Base-by-base conservation (phyloP, 2,797 vertebrate genomes). In the Sparus aurata region DNA sequence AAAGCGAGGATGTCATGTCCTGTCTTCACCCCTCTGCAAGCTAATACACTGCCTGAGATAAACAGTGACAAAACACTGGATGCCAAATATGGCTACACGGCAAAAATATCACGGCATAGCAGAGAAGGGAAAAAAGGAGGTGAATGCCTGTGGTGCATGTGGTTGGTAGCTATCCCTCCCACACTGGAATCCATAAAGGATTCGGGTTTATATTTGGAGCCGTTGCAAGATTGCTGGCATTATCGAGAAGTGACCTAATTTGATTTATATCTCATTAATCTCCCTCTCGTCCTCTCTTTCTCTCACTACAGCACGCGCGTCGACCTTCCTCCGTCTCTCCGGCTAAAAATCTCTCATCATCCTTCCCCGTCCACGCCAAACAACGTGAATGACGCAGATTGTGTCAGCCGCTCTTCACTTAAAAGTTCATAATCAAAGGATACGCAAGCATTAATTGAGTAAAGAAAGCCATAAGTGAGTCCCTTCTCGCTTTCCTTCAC, bases 241-340 rank as follows among this genome's bases (percentile, higher is more conserved):
- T 87, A 89, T 91, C 87, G 87, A 89, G 78, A 89, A 77, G 75
- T 93, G 90, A 93, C 92, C 93, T 94, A 84, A 92, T 94, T 94
- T 89, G 85, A 91, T 93, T 92, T 89, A 83, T 90, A 92, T 94
- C 88, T 94, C 89, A 93, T 94, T 94, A 93, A 89, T 89, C 86
- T 88, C 47, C 50, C 22, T 77, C 84, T 76, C 46, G 34, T 47
- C 69, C 55, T 75, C 50, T 71, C 53, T 71, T 50, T 57, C 47
- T 71, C 49, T 64, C 46, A 64, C 60, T 55, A 61, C 50, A 68
- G 63, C 52, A 41, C 65, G 62, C 59, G 73, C 43, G 68, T 47
- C 54, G 52, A 74, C 84, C 84, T 85, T 85, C 72, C 76, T 78
- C 67, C 46, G 27, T 69, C 64, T 77, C 69, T 67, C 54, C 66